Evolutionary conservation across 2,888 invertebrate species (phyloP), one percentile per base, ranked within the genome.

Genomic region (Agrilus biguttatus): DNA sequence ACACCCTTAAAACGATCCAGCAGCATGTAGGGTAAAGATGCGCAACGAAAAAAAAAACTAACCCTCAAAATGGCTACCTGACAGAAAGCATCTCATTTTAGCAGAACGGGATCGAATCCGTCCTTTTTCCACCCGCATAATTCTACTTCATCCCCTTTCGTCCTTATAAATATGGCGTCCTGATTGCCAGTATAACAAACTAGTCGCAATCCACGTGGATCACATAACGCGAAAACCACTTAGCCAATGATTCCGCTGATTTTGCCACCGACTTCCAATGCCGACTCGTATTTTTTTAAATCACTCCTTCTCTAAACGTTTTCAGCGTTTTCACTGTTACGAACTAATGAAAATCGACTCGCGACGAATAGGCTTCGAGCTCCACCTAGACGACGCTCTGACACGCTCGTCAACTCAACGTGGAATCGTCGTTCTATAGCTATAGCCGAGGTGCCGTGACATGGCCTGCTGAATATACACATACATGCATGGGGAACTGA

Each of bases 11-110:
- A 65, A 63, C 61, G 63, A 65, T 65, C 61, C 63, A n/a, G n/a
- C 59, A 61, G 61, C 66, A 65, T 63, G 64, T 60, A 17, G 35
- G 39, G 39, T n/a, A 39, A 43, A 35, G 17, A 19, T 13, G 46
- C 47, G 44, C 45, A 47, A 39, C 69, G 71, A 70, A 70, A 71
- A 70, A 72, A 75, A 62, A 73, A 76, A 75, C 74, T 75, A 74
- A 75, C 76, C 77, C 77, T 77, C 77, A 77, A 77, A 77, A 77
- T 77, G 77, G 77, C 77, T 75, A 77, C 77, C 76, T 73, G 61
- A 67, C 65, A 65, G 67, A 66, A 66, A 66, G 67, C 67, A 67
- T 66, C 66, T 66, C 66, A 67, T 66, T 66, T 66, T 65, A 66
- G 65, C 61, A 62, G 64, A 63, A 65, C 63, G 64, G 65, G 63